phyloP scores from a whole-genome alignment of 1,140 invertebrate species.

The Gonatopus flavifemur region DNA sequence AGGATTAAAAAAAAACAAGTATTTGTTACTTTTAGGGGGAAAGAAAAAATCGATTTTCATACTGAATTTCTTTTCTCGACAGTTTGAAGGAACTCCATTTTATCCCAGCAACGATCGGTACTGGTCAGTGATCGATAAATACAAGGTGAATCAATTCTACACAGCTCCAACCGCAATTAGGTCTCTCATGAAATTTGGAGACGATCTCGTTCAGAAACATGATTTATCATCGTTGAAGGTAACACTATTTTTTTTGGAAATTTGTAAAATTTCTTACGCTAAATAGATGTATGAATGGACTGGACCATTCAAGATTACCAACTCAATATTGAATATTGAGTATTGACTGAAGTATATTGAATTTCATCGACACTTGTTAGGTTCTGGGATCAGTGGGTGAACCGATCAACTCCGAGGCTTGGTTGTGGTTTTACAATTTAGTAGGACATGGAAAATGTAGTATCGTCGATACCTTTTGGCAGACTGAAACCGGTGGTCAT shows the following conservation, averaged over 20 bases:
- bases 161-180: conserved; percentile 97
- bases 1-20: neutral
- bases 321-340: no score
- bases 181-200: conserved; percentile 92
- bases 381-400: conserved; percentile 95
- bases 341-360: no score
- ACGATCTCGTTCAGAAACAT: conserved; percentile 72
- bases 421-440: conserved; percentile 93
- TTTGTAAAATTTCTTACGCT: conserved; percentile 22
- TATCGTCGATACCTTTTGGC: conserved; percentile 98
- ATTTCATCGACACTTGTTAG: conserved; percentile 68
- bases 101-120: conserved; percentile 86
- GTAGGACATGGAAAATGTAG: conserved; percentile 82
- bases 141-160: conserved; percentile 95
- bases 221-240: conserved; percentile 59
- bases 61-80: conserved; percentile 22
- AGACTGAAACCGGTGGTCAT: conserved; percentile 96
- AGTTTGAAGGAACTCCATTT: conserved; percentile 97
- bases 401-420: conserved; percentile 97
- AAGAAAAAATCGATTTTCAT: neutral
- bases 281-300: conserved; percentile 65
- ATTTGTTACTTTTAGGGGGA: neutral
- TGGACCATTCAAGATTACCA: no score
- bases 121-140: conserved; percentile 92
- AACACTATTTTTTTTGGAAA: conserved; percentile 5